A percentile compares a stretch with the other conserved stretches of the same genome.
Conservation (phyloP, 2,113 vertebrate genomes). For the Thamnophis sirtalis region DNA sequence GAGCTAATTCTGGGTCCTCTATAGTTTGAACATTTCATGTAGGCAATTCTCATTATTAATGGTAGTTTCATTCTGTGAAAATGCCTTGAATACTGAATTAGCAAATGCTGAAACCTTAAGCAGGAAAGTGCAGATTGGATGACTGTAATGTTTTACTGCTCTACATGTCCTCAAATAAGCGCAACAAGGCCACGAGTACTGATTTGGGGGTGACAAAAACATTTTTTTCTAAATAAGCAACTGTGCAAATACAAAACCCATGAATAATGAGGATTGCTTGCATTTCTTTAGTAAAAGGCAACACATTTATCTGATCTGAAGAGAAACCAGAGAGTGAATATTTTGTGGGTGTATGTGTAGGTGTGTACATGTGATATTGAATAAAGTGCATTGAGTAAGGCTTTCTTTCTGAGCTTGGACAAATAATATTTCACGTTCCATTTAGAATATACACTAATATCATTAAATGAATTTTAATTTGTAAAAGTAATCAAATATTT, state of each 20-base stretch:
- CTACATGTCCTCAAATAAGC: not conserved
- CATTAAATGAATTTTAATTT: constrained; percentile 19
- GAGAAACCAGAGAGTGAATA: not conserved
- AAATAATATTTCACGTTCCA: not conserved
- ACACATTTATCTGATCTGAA: not conserved
- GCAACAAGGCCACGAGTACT: not conserved
- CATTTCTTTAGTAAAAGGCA: not conserved
- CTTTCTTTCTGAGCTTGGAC: not conserved
- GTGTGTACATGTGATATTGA: not conserved
- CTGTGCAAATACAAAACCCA: not conserved
- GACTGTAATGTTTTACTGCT: not conserved
- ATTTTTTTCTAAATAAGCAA: not conserved
- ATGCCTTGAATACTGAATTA: not conserved
- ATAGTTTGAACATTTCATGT: not conserved
- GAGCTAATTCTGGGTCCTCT: not conserved
- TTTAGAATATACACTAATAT: not conserved
- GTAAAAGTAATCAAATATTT: constrained; percentile 14
- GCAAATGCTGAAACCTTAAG: not conserved
- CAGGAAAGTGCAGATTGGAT: not conserved
- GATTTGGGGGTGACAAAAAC: not conserved
- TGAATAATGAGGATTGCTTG: not conserved
- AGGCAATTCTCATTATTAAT: not conserved
- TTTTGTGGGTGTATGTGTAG: not conserved
- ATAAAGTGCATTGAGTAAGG: not conserved
- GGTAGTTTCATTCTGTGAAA: not conserved